Percentiles rank a stretch among this genome's conserved stretches.
Evolutionary conservation across 2,113 vertebrate genomes (phyloP).

Genomic region (Arvicanthis niloticus): DNA sequence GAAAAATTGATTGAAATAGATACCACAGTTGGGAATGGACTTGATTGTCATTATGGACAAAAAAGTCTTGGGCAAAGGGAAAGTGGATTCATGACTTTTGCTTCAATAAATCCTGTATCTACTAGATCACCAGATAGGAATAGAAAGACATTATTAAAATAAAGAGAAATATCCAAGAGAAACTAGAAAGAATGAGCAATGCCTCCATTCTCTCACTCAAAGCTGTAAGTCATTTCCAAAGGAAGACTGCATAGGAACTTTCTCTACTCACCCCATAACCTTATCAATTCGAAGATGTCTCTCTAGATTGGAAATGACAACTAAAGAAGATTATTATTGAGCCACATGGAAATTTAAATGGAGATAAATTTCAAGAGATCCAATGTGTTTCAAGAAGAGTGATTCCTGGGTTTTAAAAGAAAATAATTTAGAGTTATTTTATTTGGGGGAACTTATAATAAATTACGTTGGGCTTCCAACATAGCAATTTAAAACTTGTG

Average conservation of each 20-base stretch:
- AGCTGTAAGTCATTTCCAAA: background rate
- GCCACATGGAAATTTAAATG: background rate
- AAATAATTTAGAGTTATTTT: background rate
- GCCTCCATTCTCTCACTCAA: background rate
- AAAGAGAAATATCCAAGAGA: background rate
- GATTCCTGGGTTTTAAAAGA: background rate
- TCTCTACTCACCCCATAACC: too few species aligned
- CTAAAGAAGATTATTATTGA: background rate
- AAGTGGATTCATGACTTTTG: slow-evolving; percentile 8
- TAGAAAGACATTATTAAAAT: background rate
- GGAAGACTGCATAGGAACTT: background rate
- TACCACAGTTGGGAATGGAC: background rate
- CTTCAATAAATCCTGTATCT: background rate
- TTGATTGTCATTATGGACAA: background rate
- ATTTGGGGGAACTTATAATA: slow-evolving; percentile 7
- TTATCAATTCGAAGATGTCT: background rate
- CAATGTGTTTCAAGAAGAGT: background rate
- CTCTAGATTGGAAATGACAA: background rate
- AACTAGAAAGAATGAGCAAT: background rate
- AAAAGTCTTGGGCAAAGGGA: background rate
- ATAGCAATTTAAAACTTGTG: background rate
- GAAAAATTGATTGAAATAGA: background rate
- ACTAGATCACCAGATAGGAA: background rate
- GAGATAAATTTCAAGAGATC: background rate
- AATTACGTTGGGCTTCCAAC: slow-evolving; percentile 3